Evolutionary conservation across 1,140 invertebrate genomes (phyloP).

Genomic region (Drosophila jambulina): DNA sequence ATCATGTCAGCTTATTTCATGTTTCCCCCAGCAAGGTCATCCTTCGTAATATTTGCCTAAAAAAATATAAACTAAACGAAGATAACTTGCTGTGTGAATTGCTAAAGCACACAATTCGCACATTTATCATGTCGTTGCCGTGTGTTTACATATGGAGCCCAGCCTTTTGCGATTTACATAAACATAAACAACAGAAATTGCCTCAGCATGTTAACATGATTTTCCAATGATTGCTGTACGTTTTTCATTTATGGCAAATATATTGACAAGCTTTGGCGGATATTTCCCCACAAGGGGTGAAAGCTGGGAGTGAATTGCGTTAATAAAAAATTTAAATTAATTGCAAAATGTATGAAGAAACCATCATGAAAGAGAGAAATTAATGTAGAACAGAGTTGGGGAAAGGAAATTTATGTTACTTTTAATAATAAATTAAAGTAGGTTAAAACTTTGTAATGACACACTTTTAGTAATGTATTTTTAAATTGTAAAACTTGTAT

Average conservation of each 20-base stretch:
- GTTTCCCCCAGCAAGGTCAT: conserved; percentile 46
- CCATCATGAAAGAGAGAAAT: neutral
- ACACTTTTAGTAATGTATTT: neutral
- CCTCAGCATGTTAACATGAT: conserved; percentile 52
- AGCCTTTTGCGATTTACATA: conserved; percentile 55
- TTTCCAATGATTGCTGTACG: conserved; percentile 40
- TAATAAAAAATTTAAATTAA: neutral
- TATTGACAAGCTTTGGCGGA: neutral
- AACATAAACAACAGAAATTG: conserved; percentile 25
- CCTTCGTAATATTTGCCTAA: conserved; percentile 26
- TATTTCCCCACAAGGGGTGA: conserved; percentile 13
- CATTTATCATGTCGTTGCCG: conserved; percentile 48
- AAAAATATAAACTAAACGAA: conserved; percentile 38
- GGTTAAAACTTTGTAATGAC: neutral
- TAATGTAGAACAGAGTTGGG: neutral
- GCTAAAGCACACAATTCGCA: conserved; percentile 70
- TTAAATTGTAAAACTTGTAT: neutral
- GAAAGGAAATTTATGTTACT: neutral
- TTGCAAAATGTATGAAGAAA: neutral
- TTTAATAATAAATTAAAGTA: neutral
- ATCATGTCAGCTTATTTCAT: conserved; percentile 56
- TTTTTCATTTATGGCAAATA: conserved; percentile 22
- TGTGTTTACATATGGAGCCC: conserved; percentile 55
- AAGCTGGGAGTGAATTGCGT: neutral
- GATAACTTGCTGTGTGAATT: conserved; percentile 61